Base-by-base conservation (phyloP, 2,797 vertebrate species). In the Typhlichthys subterraneus region DNA sequence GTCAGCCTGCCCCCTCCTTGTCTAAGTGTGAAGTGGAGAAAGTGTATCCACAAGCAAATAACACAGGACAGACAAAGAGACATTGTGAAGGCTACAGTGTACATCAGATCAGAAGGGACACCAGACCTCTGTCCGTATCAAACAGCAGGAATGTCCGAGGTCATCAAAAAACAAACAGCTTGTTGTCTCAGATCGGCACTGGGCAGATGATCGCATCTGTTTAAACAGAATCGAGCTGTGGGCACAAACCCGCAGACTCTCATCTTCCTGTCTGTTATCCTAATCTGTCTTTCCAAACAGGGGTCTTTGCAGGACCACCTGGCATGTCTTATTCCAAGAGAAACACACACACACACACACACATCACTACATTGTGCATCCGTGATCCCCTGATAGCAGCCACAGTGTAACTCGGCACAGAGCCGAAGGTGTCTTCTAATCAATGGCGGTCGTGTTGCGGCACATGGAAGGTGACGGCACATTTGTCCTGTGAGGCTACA, bases 111-210 rank as follows among this genome's bases (percentile, higher is more conserved):
- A 73, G 74, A 61, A 76, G 65, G 62, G 68, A 81, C 56, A 65
- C 67, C 63, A 83, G 87, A 82, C 87, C 89, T 92, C 81, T 76
- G 47, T 65, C 65, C 53, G 48, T 69, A 79, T 85, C 77, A 87
- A 88, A 87, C 72, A 57, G 67, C 58, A 80, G 82, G 81, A 87
- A 86, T 84, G 85, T 88, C 75, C 77, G 76, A 84, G 80, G 86
- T 76, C 85, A 82, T 87, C 80, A 87, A 85, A 90, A 87, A 87
- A 38, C 77, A 89, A 90, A 90, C 76, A 79, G 70, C 77, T 79
- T 82, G 85, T 81, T 84, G 78, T 89, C 78, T 87, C 59, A 1
- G 83, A 83, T 60, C 77, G 70, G 80, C 67, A 68, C 81, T 73
- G 23, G 31, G 65, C 65, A 82, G 78, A 69, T 33, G 12, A 56